These are phyloP conservation scores for Clusia tigrina DNA, from an alignment of 2,888 invertebrate species.

Conservation along the genomic window DNA sequence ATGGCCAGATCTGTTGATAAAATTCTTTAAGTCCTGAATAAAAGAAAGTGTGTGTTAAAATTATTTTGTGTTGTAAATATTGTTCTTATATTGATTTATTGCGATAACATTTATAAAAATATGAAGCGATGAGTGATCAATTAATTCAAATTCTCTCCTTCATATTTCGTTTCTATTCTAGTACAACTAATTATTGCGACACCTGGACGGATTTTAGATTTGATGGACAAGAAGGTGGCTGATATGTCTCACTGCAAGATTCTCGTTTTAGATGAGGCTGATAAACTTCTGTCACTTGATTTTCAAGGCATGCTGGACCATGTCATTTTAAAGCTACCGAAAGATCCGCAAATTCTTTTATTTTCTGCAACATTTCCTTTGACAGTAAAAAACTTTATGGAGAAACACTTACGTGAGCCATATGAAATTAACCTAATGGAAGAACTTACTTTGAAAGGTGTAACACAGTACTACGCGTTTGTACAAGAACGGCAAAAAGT, in stretches of 20 bases:
- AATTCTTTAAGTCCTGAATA: no score
- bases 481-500: slow-evolving; percentile 99
- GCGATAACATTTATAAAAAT: no score
- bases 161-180: slow-evolving; percentile 60
- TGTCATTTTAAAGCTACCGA: slow-evolving; percentile 90
- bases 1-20: no score
- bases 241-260: slow-evolving; percentile 96
- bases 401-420: slow-evolving; percentile 95
- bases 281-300: slow-evolving; percentile 98
- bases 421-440: slow-evolving; percentile 99
- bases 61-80: no score
- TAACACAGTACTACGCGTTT: slow-evolving; percentile 99
- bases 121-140: no score
- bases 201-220: slow-evolving; percentile 98
- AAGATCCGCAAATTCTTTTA: slow-evolving; percentile 95
- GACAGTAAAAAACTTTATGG: slow-evolving; percentile 98
- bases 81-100: no score
- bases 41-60: no score
- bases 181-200: slow-evolving; percentile 99
- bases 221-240: slow-evolving; percentile 97
- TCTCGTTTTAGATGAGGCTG: slow-evolving; percentile 98
- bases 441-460: slow-evolving; percentile 97
- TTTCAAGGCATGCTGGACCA: slow-evolving; percentile 99
- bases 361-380: slow-evolving; percentile 99
- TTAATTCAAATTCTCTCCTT: no score